Conservation (phyloP, 1,140 invertebrate genomes). For the Leptinotarsa undecemlineata region DNA sequence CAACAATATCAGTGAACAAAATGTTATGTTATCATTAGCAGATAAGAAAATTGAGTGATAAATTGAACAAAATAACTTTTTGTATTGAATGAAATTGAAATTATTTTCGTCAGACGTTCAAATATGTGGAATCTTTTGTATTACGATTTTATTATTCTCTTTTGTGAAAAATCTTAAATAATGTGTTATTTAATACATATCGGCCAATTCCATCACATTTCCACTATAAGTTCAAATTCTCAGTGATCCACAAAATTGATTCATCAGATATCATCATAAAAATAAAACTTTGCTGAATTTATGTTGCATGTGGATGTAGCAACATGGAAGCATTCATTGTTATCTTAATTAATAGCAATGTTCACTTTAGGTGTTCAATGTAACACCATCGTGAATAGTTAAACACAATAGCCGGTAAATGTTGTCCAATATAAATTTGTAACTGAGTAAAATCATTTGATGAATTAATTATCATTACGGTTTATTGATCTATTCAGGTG, state of each 20-base stretch:
- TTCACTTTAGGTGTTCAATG: conserved; percentile 18
- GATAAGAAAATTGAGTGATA: no score
- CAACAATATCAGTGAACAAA: no score
- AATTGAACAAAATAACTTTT: no score
- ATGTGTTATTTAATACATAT: no score
- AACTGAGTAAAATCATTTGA: conserved; percentile 32
- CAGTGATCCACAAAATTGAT: conserved; percentile 9
- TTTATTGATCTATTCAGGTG: neutral
- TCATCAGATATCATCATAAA: conserved; percentile 15
- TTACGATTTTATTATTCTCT: no score
- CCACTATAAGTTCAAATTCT: conserved; percentile 1
- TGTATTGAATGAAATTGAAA: no score
- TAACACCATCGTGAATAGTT: conserved; percentile 12
- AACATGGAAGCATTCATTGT: conserved; percentile 23
- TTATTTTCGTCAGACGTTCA: no score
- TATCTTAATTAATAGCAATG: conserved; percentile 25
- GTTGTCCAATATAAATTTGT: conserved; percentile 33
- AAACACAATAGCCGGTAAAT: conserved; percentile 15
- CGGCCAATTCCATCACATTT: neutral
- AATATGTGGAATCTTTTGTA: no score
- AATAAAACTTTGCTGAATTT: conserved; percentile 21
- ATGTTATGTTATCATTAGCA: no score
- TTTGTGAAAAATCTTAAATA: no score
- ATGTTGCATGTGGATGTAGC: conserved; percentile 15
- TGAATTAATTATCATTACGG: conserved; percentile 37